Base-by-base conservation (phyloP, 2,113 vertebrate genomes). In the Gobius niger region DNA sequence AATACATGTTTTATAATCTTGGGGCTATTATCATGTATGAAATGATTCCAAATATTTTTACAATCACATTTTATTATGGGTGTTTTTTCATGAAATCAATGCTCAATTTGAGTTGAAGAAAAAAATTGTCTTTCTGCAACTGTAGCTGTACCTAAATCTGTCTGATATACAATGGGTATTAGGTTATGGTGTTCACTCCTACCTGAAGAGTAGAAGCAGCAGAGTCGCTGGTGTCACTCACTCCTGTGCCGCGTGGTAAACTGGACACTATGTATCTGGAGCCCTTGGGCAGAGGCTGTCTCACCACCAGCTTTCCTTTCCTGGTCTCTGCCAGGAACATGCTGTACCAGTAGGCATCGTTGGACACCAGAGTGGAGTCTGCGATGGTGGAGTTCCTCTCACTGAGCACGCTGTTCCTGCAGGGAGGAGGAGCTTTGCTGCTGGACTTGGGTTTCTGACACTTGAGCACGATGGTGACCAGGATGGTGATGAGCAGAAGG, bases 401-500 rank as follows among this genome's bases (percentile, higher is more conserved):
- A 42, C 84, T 86, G 70, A 76, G 14, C 67, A 81, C 78, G 65
- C 84, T 83, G 84, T 80, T 87, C 74, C 85, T 84, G 68, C 64
- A 47, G 54, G 76, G 70, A 69, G 84, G 73, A 63, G 76, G 72
- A 7, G 67, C 64, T 68, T 79, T 76, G 56, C 70, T 82, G 67
- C 47, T 50, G 44, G 51, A 65, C 14, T 73, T 82, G 51, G 76
- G 80, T 44, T 88, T 86, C 0, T 78, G 93, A 80, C 93, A 94
- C 57, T 93, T 93, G 73, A 94, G 73, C 40, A 89, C 90, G 3
- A 88, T 88, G 72, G 93, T 91, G 12, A 94, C 88, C 78, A 94
- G 76, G 67, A 93, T 93, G 71, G 92, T 91, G 0, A 94, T 88
- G 5, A 94, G 89, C 71, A 94, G 91, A 11, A 93, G 86, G 66